Percentiles rank a stretch among this genome's conserved stretches.
Conservation (phyloP, 2,888 invertebrate species). For the Malthinus seriepunctatus region DNA sequence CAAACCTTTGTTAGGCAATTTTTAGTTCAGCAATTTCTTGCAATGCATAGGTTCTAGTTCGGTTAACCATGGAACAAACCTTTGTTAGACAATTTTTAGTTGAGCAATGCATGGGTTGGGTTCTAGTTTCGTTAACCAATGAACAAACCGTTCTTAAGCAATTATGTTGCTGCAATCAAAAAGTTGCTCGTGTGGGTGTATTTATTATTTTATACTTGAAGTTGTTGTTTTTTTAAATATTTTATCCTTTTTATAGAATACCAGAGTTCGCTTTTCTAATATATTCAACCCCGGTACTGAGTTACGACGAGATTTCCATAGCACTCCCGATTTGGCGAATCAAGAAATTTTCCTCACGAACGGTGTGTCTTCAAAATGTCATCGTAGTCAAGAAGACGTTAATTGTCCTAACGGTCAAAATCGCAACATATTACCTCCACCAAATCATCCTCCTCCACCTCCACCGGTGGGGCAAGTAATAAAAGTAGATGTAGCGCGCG, state of each 20-base stretch:
- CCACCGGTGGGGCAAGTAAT: constrained; percentile 69
- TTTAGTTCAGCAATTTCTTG: too few relatives aligned
- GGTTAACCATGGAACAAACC: too few relatives aligned
- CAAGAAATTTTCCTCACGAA: constrained; percentile 44
- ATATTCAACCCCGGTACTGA: constrained; percentile 55
- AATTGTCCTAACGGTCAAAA: constrained; percentile 46
- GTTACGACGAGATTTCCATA: constrained; percentile 82
- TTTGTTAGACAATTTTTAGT: too few relatives aligned
- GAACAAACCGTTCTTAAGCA: too few relatives aligned
- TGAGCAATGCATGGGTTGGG: too few relatives aligned
- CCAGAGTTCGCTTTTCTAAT: constrained; percentile 57
- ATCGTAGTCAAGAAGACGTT: constrained; percentile 74
- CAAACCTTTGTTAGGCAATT: too few relatives aligned
- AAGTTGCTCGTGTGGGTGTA: too few relatives aligned
- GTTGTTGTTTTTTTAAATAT: too few relatives aligned
- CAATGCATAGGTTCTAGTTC: too few relatives aligned
- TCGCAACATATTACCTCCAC: constrained; percentile 64
- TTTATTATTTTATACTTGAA: too few relatives aligned
- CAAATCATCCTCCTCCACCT: constrained; percentile 81
- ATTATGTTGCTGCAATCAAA: too few relatives aligned
- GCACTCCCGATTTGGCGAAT: constrained; percentile 81
- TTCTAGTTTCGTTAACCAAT: too few relatives aligned
- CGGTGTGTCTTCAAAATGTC: constrained; percentile 53
- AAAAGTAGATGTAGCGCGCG: constrained; percentile 63
- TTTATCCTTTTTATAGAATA: constrained; percentile 54